These are phyloP conservation scores for Coendou prehensilis DNA, from an alignment of 2,797 vertebrate genomes.

Conservation along the genomic window DNA sequence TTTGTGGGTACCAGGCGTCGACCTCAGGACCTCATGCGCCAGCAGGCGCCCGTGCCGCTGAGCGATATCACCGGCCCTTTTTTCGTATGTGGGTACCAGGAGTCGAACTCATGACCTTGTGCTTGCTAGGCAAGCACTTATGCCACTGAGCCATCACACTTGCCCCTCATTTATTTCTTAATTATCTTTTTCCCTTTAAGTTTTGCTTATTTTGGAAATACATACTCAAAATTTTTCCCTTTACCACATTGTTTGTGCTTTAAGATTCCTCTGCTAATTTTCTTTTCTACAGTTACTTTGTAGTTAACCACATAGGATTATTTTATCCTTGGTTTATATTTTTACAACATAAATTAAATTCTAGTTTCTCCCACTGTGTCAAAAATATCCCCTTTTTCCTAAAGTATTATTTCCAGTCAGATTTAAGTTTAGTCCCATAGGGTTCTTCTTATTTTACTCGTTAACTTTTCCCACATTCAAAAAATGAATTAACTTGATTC, in stretches of 20 bases:
- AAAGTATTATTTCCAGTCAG: slow-evolving; percentile 34
- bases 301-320: slow-evolving; percentile 81
- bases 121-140: too few relatives aligned
- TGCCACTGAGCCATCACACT: too few relatives aligned
- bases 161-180: slow-evolving; percentile 34
- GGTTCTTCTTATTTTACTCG: slow-evolving; percentile 48
- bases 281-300: slow-evolving; percentile 60
- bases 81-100: too few relatives aligned
- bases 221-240: slow-evolving; percentile 4
- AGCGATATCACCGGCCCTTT: too few relatives aligned
- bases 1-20: too few relatives aligned
- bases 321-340: slow-evolving; percentile 74
- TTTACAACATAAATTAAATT: slow-evolving; percentile 78
- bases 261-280: slow-evolving; percentile 62
- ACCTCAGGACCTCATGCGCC: too few relatives aligned
- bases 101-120: too few relatives aligned
- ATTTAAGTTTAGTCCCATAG: slow-evolving; percentile 57
- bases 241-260: slow-evolving; percentile 55
- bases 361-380: background rate
- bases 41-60: too few relatives aligned
- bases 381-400: slow-evolving; percentile 45
- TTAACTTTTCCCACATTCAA: slow-evolving; percentile 62
- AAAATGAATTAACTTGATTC: slow-evolving; percentile 47
- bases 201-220: slow-evolving; percentile 64
- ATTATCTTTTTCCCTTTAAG: slow-evolving; percentile 52